These are phyloP conservation scores for Drosophila lacicola DNA, from an alignment of 2,888 invertebrate species.

Conservation along the genomic window DNA sequence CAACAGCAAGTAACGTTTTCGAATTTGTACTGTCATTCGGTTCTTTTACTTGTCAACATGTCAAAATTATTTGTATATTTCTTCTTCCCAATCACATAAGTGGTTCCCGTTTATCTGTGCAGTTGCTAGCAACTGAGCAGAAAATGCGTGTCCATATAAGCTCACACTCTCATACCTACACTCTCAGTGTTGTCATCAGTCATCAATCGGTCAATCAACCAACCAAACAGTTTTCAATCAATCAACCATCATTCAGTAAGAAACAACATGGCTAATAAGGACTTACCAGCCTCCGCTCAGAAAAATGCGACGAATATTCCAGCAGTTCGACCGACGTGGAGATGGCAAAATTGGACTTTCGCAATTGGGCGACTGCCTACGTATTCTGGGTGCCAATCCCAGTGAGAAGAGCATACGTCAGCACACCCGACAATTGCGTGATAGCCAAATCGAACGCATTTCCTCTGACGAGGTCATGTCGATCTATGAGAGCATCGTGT, in stretches of 20 bases:
- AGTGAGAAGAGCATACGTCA: slow-evolving; percentile 40
- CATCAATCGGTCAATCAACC: slow-evolving; percentile 29
- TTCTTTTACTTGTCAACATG: slow-evolving; percentile 65
- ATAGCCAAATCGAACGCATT: slow-evolving; percentile 38
- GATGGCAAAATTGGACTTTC: slow-evolving; percentile 54
- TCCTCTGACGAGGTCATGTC: slow-evolving; percentile 55
- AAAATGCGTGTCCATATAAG: slow-evolving; percentile 45
- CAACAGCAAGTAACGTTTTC: too few relatives aligned
- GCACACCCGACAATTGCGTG: slow-evolving; percentile 29
- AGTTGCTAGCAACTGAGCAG: slow-evolving; percentile 33
- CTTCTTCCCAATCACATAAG: slow-evolving; percentile 47
- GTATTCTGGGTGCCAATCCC: slow-evolving; percentile 61
- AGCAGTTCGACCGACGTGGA: slow-evolving; percentile 28
- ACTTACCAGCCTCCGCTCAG: slow-evolving; percentile 23
- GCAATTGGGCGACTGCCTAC: slow-evolving; percentile 58
- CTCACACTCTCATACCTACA: slow-evolving; percentile 11
- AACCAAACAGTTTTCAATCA: slow-evolving; percentile 9
- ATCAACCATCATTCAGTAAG: slow-evolving; percentile 26
- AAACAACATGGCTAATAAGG: slow-evolving; percentile 31
- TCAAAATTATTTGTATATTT: slow-evolving; percentile 50
- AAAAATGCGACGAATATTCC: slow-evolving; percentile 41
- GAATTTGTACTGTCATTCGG: slow-evolving; percentile 3
- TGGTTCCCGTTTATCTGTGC: slow-evolving; percentile 25
- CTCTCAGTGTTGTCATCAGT: slow-evolving; percentile 5
- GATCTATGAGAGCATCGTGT: slow-evolving; percentile 37